These are phyloP conservation scores for Danaus melanippus DNA, from an alignment of 1,140 invertebrate species.

Conservation along the genomic window DNA sequence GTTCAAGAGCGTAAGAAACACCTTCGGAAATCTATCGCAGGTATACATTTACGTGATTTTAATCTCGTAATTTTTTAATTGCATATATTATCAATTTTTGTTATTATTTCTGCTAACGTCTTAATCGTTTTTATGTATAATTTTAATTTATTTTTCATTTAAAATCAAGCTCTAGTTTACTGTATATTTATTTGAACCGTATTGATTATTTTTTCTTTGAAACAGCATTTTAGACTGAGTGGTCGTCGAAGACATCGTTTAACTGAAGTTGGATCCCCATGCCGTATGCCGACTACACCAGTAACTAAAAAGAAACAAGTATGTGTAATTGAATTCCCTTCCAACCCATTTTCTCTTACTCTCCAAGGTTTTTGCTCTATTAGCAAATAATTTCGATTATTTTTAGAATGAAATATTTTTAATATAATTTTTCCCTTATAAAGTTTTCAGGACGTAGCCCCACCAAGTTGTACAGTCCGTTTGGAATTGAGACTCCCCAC, in stretches of 20 bases:
- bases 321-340: conserved; percentile 7
- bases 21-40: conserved; percentile 62
- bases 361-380: no score
- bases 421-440: no score
- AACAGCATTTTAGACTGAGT: conserved; percentile 59
- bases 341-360: no score
- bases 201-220: conserved; percentile 6
- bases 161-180: no score
- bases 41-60: conserved; percentile 21
- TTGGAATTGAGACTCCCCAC: conserved; percentile 68
- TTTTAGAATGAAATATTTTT: no score
- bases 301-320: conserved; percentile 58
- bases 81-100: no score
- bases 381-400: no score
- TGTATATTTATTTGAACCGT: conserved; percentile 8
- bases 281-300: conserved; percentile 49
- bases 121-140: no score
- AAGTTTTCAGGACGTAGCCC: conserved; percentile 61
- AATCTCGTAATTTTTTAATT: no score
- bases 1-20: conserved; percentile 56
- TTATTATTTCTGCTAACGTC: no score
- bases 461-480: conserved; percentile 67
- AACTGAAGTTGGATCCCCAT: conserved; percentile 54
- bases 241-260: conserved; percentile 58
- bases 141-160: no score